Conservation (phyloP, 2,888 invertebrate genomes). For the Colostygia pectinataria region DNA sequence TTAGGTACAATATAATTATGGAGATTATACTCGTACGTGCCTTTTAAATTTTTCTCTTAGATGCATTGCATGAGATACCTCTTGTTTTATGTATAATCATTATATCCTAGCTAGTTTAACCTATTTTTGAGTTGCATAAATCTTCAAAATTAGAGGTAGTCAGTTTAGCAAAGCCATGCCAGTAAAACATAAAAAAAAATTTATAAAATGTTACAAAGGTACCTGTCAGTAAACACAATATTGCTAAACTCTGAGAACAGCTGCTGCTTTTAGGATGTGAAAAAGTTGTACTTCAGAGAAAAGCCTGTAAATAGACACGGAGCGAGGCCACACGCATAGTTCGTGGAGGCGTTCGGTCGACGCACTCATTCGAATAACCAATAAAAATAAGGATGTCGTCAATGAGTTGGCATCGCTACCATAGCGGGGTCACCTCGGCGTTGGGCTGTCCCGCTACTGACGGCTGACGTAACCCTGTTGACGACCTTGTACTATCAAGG, state of each 20-base stretch:
- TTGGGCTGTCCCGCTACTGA: constrained; percentile 48
- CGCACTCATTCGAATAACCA: constrained; percentile 72
- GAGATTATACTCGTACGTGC: no score
- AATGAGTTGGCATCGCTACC: constrained; percentile 75
- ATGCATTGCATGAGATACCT: no score
- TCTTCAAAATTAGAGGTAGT: no score
- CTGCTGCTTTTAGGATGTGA: constrained; percentile 6
- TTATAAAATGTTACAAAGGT: no score
- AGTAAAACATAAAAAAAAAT: no score
- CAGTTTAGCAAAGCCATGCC: no score
- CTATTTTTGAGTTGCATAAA: no score
- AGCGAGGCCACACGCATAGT: constrained; percentile 76
- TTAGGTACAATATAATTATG: no score
- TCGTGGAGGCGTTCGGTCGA: constrained; percentile 73
- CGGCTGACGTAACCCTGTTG: constrained; percentile 36
- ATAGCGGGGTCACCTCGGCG: constrained; percentile 68
- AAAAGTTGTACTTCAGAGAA: constrained; percentile 22
- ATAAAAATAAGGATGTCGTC: constrained; percentile 83
- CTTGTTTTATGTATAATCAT: no score
- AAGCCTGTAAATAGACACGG: constrained; percentile 51
- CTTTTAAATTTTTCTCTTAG: no score
- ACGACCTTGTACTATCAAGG: constrained; percentile 42
- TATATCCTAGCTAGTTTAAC: no score
- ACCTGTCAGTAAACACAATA: neutral
- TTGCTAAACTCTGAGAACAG: neutral